Evolutionary conservation across 2,797 vertebrate species (phyloP).

Genomic region (Epinephelus awoara): DNA sequence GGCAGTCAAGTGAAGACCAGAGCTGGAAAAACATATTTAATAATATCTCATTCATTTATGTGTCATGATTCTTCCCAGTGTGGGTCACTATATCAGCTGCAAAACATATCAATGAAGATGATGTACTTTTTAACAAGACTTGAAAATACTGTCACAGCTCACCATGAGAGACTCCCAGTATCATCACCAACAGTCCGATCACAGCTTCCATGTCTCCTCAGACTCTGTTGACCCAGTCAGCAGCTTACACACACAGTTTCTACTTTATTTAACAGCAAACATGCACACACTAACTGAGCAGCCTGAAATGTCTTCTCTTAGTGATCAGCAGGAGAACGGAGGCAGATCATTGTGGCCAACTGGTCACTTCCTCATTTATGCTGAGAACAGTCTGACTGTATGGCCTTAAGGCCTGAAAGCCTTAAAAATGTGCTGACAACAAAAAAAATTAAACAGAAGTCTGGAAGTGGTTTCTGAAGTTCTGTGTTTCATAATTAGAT

Average conservation of each 20-base stretch:
- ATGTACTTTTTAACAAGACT: no score
- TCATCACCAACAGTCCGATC: constrained; percentile 30
- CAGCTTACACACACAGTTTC: not conserved
- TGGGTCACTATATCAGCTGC: no score
- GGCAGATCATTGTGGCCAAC: not conserved
- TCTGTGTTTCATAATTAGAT: not conserved
- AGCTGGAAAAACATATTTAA: no score
- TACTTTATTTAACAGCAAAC: not conserved
- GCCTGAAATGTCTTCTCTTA: not conserved
- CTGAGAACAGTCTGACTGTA: not conserved
- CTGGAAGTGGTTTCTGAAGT: not conserved
- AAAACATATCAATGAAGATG: no score
- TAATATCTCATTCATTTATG: no score
- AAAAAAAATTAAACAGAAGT: not conserved
- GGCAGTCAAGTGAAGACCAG: no score
- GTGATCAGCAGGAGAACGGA: not conserved
- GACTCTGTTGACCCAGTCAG: not conserved
- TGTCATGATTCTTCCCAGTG: no score
- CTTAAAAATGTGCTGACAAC: not conserved
- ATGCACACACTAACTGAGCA: not conserved
- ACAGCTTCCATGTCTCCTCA: constrained; percentile 34
- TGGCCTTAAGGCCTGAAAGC: fast-evolving
- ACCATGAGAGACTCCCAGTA: constrained; percentile 22
- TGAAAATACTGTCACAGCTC: no score
- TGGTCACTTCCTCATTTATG: not conserved